Base-by-base conservation (phyloP, 2,888 invertebrate genomes). In the Seira sanloemensis region DNA sequence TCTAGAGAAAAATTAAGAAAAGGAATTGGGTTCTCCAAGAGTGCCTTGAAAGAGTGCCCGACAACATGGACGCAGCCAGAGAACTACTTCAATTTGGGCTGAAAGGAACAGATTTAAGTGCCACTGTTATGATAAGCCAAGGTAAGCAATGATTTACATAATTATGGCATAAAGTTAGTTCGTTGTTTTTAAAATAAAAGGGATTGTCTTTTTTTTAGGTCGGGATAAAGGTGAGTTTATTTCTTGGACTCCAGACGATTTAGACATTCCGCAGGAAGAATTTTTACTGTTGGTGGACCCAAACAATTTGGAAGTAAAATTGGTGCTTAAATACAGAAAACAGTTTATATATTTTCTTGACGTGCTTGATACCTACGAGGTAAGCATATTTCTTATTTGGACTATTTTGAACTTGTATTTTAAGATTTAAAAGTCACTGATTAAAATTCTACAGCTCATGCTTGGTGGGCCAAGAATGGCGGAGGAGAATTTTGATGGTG, bases 1-100 rank as follows among this genome's bases (percentile, higher is more conserved):
- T 25, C 18, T 89, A 94, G 94, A 94, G 94, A 87, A 96, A 95
- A 92, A 94, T 96, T 73, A 93, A 93, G 0, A 95, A 95, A 91
- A 93, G 94, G 90, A 93, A 94, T 27, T 96, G 96, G 96, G 95
- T 95, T 62, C 92, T 96, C n/a, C 94, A 95, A 90, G 96, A 96
- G 91, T 96, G 96, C 90, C 92, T 95, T 87, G 94, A 95, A 90
- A 91, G 95, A 74, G 93, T 96, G 84, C 95, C 96, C 0, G 94
- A 95, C 89, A 94, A 94, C 62, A 91, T 95, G 82, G 93, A 94
- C 86, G 95, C 95, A n/a, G 94, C 95, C 62, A 92, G 93, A 85
- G 94, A 94, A 89, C 91, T 96, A 37, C 91, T 96, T n/a, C 92
- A 94, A 89, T 96, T 95, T 90, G 96, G 96, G 0, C 91, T 96